Evolutionary conservation across 2,797 vertebrate genomes (phyloP).

Genomic region (Hydrophis major): DNA sequence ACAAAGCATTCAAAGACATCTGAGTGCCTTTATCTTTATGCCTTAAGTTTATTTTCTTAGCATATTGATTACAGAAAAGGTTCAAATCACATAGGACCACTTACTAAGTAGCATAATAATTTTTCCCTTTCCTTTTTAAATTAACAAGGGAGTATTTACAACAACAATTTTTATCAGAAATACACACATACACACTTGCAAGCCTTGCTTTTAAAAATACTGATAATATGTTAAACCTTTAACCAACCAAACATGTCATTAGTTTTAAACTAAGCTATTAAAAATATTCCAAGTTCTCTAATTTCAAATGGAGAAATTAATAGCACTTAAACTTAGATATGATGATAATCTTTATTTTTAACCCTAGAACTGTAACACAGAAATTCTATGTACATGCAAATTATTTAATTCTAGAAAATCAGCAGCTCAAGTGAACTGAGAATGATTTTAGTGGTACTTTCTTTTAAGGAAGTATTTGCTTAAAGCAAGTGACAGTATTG

Average conservation of each 20-base stretch:
- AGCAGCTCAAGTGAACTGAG: background rate
- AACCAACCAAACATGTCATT: background rate
- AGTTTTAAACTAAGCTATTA: background rate
- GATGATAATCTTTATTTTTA: background rate
- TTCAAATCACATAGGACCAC: conserved; percentile 8
- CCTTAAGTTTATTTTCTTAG: conserved; percentile 68
- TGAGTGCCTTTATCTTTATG: conserved; percentile 71
- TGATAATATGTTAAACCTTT: background rate
- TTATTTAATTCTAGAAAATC: background rate
- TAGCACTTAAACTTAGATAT: background rate
- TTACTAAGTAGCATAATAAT: background rate
- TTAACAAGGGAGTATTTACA: background rate
- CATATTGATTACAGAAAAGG: background rate
- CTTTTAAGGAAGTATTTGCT: conserved; percentile 24
- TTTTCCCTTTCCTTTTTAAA: background rate
- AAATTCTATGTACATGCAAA: background rate
- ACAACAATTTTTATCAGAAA: background rate
- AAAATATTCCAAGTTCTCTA: background rate
- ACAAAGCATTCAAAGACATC: background rate
- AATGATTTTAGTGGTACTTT: background rate
- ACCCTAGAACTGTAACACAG: background rate
- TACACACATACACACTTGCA: background rate
- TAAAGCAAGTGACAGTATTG: conserved; percentile 2
- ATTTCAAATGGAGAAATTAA: background rate
- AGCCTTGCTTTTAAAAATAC: background rate